These are phyloP conservation scores for Maniola hyperantus DNA, from an alignment of 2,888 invertebrate species.

Conservation along the genomic window DNA sequence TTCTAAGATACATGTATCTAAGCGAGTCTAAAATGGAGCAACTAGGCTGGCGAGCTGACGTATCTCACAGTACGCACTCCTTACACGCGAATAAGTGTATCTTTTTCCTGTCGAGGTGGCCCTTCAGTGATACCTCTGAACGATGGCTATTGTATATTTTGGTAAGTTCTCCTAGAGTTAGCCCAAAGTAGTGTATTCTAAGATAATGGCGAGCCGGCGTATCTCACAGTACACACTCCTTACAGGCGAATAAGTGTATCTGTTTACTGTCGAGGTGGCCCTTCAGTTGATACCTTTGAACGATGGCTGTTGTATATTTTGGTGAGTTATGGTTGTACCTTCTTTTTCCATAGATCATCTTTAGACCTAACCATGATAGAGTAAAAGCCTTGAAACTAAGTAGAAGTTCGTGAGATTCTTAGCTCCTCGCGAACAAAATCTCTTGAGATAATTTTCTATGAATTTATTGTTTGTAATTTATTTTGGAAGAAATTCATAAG, in stretches of 20 bases:
- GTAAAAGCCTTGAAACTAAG: no score
- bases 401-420: no score
- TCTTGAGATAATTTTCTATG: no score
- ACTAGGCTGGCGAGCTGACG: conserved; percentile 84
- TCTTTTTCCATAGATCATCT: neutral
- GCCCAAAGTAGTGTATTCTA: no score
- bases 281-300: conserved; percentile 98
- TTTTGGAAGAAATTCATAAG: no score
- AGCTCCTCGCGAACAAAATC: no score
- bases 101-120: conserved; percentile 97
- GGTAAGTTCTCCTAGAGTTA: conserved; percentile 79
- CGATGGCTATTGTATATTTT: conserved; percentile 94
- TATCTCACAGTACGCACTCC: conserved; percentile 79
- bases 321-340: conserved; percentile 70
- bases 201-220: conserved; percentile 83
- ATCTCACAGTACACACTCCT: conserved; percentile 78
- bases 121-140: conserved; percentile 98
- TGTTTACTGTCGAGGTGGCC: conserved; percentile 98
- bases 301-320: conserved; percentile 94
- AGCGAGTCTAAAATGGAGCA: conserved; percentile 89
- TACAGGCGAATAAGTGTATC: conserved; percentile 96
- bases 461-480: no score
- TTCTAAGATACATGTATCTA: conserved; percentile 85
- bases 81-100: conserved; percentile 97
- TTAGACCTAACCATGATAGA: no score